Evolutionary conservation across 2,113 vertebrate genomes (phyloP).

Genomic region (Naja naja): DNA sequence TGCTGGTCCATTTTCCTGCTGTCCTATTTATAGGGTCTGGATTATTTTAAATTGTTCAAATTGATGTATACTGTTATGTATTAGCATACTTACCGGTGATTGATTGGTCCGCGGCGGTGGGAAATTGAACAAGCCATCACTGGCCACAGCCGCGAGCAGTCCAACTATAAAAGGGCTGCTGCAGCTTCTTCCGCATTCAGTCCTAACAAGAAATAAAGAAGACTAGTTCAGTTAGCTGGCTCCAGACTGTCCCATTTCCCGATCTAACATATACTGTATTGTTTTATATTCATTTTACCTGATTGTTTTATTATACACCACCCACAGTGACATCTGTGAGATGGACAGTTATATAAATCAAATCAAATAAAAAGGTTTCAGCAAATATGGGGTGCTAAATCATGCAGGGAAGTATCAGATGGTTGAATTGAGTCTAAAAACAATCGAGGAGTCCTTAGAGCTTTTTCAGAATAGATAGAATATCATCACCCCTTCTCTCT

Average conservation of each 20-base stretch:
- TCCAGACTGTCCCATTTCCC: too few relatives aligned
- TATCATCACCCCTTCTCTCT: neutral
- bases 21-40: neutral
- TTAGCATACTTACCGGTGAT: too few relatives aligned
- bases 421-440: neutral
- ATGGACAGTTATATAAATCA: neutral
- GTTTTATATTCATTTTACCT: neutral
- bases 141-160: too few relatives aligned
- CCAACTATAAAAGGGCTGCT: too few relatives aligned
- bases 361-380: neutral
- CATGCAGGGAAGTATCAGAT: neutral
- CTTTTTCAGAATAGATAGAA: neutral
- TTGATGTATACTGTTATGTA: neutral
- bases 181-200: too few relatives aligned
- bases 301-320: neutral
- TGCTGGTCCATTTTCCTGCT: neutral
- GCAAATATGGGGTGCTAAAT: neutral
- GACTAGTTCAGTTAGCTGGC: too few relatives aligned
- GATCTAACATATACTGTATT: too few relatives aligned
- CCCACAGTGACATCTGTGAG: neutral
- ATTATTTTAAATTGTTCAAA: neutral
- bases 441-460: neutral
- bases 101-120: too few relatives aligned
- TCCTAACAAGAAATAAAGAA: too few relatives aligned
- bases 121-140: too few relatives aligned